phyloP scores from a whole-genome alignment of 2,888 invertebrate species.

The Ptilodon capucinus region DNA sequence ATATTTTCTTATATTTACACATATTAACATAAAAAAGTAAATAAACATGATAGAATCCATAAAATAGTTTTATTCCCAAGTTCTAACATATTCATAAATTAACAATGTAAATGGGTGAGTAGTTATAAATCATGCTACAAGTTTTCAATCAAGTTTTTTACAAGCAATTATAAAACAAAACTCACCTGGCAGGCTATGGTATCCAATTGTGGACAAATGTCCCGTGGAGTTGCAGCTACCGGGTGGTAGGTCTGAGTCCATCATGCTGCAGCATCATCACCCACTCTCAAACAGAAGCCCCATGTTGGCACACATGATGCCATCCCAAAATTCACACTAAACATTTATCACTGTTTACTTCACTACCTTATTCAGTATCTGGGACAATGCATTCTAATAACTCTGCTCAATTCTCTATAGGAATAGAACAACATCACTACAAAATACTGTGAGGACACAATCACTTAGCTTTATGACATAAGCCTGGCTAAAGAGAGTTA shows the following conservation, averaged over 20 bases:
- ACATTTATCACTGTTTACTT: slow-evolving; percentile 36
- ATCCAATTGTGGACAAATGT: slow-evolving; percentile 79
- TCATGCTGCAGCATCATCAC: slow-evolving; percentile 58
- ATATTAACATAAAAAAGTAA: too few relatives aligned
- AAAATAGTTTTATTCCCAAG: too few relatives aligned
- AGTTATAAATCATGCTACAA: too few relatives aligned
- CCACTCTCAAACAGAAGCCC: slow-evolving; percentile 36
- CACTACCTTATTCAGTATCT: slow-evolving; percentile 20
- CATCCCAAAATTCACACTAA: slow-evolving; percentile 46
- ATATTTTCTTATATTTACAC: too few relatives aligned
- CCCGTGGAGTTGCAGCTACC: slow-evolving; percentile 80
- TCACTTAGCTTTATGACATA: slow-evolving; percentile 2
- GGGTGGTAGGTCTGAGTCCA: slow-evolving; percentile 77
- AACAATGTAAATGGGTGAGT: not conserved
- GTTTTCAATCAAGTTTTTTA: too few relatives aligned
- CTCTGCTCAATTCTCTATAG: not conserved
- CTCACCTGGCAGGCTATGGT: slow-evolving; percentile 70
- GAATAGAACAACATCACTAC: slow-evolving; percentile 10
- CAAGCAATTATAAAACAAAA: not conserved
- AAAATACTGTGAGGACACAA: slow-evolving; percentile 4
- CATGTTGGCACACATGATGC: slow-evolving; percentile 34
- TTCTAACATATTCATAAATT: too few relatives aligned
- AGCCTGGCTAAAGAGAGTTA: slow-evolving; percentile 40
- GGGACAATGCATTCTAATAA: slow-evolving; percentile 15
- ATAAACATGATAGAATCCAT: too few relatives aligned